Conservation (phyloP, 2,888 invertebrate species). For the Imbricaverruca yamaguchii region DNA sequence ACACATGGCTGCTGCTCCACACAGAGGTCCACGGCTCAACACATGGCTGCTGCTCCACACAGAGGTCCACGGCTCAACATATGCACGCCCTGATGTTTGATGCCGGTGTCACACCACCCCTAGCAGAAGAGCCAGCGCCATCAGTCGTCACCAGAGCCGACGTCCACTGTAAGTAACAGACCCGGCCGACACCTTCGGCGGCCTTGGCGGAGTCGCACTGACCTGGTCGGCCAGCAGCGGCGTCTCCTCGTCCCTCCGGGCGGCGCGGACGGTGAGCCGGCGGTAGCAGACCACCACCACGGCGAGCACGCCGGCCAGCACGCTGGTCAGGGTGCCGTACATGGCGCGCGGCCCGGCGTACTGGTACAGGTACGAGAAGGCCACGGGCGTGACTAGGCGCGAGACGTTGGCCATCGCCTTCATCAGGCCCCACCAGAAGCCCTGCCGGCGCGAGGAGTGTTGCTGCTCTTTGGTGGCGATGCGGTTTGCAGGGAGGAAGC, state of each 20-base stretch:
- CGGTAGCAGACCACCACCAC: background rate
- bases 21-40: too few species aligned
- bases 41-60: too few species aligned
- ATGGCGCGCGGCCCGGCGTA: constrained; percentile 15
- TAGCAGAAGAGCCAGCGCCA: too few species aligned
- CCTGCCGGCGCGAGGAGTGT: background rate
- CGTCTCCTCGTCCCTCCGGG: constrained; percentile 43
- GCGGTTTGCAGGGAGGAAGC: too few species aligned
- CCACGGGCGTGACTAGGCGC: constrained; percentile 14
- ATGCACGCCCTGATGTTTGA: too few species aligned
- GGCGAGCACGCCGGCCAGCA: background rate
- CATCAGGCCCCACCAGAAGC: constrained; percentile 23
- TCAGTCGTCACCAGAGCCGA: too few species aligned
- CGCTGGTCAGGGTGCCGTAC: background rate
- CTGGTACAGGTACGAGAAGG: constrained; percentile 17
- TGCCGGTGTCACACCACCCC: too few species aligned
- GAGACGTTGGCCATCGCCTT: constrained; percentile 17
- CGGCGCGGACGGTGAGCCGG: background rate
- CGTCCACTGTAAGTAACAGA: background rate
- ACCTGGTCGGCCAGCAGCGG: constrained; percentile 45
- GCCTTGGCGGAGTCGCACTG: background rate
- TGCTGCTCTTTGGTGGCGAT: too few species aligned
- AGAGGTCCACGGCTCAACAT: too few species aligned
- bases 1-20: too few species aligned
- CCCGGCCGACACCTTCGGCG: background rate